These are phyloP conservation scores for Pammene aurita DNA, from an alignment of 2,888 invertebrate species.

Conservation along the genomic window DNA sequence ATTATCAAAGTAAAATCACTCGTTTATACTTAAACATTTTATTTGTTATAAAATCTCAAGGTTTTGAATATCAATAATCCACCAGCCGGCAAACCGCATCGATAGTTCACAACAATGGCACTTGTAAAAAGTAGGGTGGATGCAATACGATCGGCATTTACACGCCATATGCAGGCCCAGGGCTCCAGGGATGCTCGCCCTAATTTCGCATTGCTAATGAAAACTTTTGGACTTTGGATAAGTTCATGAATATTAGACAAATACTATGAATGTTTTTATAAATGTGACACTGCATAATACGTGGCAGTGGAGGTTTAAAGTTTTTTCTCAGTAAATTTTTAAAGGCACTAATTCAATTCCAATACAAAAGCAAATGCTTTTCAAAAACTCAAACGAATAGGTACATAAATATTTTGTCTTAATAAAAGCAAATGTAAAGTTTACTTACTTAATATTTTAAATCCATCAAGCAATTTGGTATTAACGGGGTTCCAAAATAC, in stretches of 20 bases:
- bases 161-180: slow-evolving; percentile 80
- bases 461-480: too few relatives aligned
- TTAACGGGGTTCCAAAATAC: too few relatives aligned
- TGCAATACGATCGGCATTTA: slow-evolving; percentile 79
- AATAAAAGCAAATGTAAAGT: too few relatives aligned
- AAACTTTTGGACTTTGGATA: slow-evolving; percentile 26
- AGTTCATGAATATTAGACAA: neutral
- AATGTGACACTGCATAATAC: neutral
- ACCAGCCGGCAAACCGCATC: slow-evolving; percentile 50
- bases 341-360: too few relatives aligned
- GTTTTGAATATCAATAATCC: slow-evolving; percentile 36
- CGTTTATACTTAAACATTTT: neutral
- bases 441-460: too few relatives aligned
- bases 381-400: too few relatives aligned
- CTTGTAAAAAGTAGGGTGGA: slow-evolving; percentile 51
- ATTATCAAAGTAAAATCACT: too few relatives aligned
- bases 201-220: slow-evolving; percentile 34
- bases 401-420: too few relatives aligned
- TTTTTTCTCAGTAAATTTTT: too few relatives aligned
- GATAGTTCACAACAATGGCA: slow-evolving; percentile 50
- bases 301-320: too few relatives aligned
- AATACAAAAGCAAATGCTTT: too few relatives aligned
- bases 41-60: neutral
- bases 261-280: neutral
- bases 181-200: slow-evolving; percentile 60